phyloP scores from a whole-genome alignment of 2,797 vertebrate species.

The Enteromius treurensis region DNA sequence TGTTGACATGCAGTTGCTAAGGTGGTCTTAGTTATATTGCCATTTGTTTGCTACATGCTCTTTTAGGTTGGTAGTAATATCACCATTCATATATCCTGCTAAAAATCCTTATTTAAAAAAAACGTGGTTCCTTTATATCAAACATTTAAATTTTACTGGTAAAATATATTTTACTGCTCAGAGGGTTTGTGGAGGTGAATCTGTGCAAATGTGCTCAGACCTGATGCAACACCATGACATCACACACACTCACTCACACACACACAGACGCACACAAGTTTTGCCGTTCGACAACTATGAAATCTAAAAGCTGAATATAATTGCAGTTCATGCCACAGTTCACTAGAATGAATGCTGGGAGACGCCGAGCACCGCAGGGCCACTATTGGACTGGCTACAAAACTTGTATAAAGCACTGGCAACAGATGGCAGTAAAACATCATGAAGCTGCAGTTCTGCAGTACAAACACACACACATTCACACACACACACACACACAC shows the following conservation, averaged over 20 bases:
- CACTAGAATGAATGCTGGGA: conserved; percentile 17
- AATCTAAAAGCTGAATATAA: conserved; percentile 22
- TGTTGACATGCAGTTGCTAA: not conserved
- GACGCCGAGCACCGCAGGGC: not conserved
- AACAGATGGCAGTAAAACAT: conserved; percentile 95
- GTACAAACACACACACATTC: conserved; percentile 26
- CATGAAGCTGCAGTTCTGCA: conserved; percentile 63
- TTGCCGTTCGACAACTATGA: conserved; percentile 1
- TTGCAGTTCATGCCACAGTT: conserved; percentile 29
- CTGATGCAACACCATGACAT: conserved; percentile 51
- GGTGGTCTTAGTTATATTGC: not conserved
- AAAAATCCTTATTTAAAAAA: conserved; percentile 1
- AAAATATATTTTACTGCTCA: not conserved
- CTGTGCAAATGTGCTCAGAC: conserved; percentile 31
- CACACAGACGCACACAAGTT: not conserved
- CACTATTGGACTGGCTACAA: conserved; percentile 19
- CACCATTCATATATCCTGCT: not conserved
- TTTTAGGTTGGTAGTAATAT: not conserved
- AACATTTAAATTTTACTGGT: not conserved
- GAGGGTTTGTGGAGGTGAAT: not conserved
- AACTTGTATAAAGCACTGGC: conserved; percentile 67
- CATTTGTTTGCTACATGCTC: not conserved
- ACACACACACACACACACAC: not conserved
- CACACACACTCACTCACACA: not conserved
- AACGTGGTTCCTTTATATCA: not conserved